These are phyloP conservation scores for Anser cygnoides DNA, from an alignment of 2,113 vertebrate genomes.

Conservation along the genomic window DNA sequence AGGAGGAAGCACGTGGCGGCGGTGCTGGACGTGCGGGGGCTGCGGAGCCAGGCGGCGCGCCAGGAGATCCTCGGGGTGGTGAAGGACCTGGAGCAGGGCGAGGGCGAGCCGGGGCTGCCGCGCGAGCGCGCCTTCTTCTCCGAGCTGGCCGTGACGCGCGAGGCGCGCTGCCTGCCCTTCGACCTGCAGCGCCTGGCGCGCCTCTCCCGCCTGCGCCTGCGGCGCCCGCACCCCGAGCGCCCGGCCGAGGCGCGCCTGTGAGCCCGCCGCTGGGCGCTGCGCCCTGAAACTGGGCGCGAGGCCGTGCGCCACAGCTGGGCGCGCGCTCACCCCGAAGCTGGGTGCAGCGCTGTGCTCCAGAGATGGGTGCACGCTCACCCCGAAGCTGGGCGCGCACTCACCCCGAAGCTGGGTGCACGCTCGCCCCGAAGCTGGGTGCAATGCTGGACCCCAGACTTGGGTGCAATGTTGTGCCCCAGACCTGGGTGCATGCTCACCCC, in stretches of 20 bases:
- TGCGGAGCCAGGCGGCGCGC: slow-evolving; percentile 76
- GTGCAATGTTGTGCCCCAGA: too few species aligned
- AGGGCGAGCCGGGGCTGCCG: neutral
- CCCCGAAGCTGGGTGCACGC: neutral
- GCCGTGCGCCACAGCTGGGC: too few species aligned
- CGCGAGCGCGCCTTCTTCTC: slow-evolving; percentile 82
- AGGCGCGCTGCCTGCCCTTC: slow-evolving; percentile 82
- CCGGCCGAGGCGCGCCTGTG: too few species aligned
- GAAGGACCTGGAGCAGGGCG: slow-evolving; percentile 79
- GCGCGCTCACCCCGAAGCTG: too few species aligned
- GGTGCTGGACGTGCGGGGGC: slow-evolving; percentile 86
- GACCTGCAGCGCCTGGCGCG: slow-evolving; percentile 77
- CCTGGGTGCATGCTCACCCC: too few species aligned
- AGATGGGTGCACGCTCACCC: neutral
- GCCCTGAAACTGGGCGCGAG: too few species aligned
- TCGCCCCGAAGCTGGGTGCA: too few species aligned
- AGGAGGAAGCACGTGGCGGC: slow-evolving; percentile 89
- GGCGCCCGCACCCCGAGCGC: too few species aligned
- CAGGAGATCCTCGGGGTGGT: slow-evolving; percentile 89
- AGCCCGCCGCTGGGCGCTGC: too few species aligned
- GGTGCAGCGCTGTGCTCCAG: neutral
- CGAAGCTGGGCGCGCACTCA: too few species aligned
- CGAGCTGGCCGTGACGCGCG: slow-evolving; percentile 81
- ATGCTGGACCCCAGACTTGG: too few species aligned
- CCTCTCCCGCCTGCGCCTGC: slow-evolving; percentile 62